A percentile compares a stretch with the other conserved stretches of the same genome.
Conservation (phyloP, 2,888 invertebrate genomes). For the Trachelus troglodyta region DNA sequence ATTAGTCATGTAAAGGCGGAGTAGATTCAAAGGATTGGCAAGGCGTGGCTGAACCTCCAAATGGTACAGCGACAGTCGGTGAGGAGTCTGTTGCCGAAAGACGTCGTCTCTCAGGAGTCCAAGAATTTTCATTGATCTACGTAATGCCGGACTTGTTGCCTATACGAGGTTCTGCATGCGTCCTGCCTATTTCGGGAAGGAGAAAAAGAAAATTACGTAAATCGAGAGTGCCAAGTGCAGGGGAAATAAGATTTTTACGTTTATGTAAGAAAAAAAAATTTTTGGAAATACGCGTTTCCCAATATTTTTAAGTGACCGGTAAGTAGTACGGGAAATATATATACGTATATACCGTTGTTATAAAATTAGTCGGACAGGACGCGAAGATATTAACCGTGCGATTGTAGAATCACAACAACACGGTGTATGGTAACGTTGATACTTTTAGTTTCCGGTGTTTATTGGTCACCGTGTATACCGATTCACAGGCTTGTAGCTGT, state of each 20-base stretch:
- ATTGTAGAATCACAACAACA: slow-evolving; percentile 34
- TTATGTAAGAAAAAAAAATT: too few species aligned
- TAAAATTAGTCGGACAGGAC: too few species aligned
- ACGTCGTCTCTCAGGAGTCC: slow-evolving; percentile 33
- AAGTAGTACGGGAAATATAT: background rate
- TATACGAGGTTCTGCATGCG: background rate
- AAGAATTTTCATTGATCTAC: slow-evolving; percentile 38
- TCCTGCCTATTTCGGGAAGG: background rate
- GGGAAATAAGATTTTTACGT: background rate
- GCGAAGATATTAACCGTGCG: slow-evolving; percentile 7
- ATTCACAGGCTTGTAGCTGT: background rate
- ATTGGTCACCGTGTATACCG: slow-evolving; percentile 38
- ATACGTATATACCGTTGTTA: background rate
- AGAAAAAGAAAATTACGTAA: slow-evolving; percentile 8
- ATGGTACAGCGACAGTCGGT: slow-evolving; percentile 23
- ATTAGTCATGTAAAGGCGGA: slow-evolving; percentile 57
- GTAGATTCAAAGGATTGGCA: slow-evolving; percentile 55
- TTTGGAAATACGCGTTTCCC: too few species aligned
- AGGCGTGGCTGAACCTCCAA: slow-evolving; percentile 50
- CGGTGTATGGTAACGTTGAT: slow-evolving; percentile 57
- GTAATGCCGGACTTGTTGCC: slow-evolving; percentile 21
- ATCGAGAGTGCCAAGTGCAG: background rate
- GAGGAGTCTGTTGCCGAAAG: slow-evolving; percentile 38
- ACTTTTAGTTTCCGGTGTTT: slow-evolving; percentile 61
- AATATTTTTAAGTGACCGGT: background rate